Conservation (phyloP, 2,797 vertebrate genomes). For the Coccyzus lansbergi region DNA sequence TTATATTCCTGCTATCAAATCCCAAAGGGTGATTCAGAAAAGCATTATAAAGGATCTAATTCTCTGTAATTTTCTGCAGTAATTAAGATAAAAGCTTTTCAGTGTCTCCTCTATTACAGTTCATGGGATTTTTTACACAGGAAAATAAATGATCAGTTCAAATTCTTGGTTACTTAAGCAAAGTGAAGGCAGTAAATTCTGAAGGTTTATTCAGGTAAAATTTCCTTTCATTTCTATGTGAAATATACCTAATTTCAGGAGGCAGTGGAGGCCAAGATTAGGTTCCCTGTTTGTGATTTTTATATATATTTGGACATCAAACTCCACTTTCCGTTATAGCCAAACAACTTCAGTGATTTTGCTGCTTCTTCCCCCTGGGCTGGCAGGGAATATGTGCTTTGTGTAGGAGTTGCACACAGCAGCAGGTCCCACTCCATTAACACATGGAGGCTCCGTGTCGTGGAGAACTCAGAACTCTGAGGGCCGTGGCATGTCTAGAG, state of each 20-base stretch:
- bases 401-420: background rate
- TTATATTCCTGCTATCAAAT: constrained; percentile 52
- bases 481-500: background rate
- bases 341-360: background rate
- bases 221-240: background rate
- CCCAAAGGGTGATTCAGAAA: constrained; percentile 48
- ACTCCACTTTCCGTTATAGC: background rate
- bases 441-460: background rate
- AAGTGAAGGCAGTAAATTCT: background rate
- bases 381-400: background rate
- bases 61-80: constrained; percentile 58
- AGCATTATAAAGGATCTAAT: constrained; percentile 56
- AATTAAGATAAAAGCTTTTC: constrained; percentile 66
- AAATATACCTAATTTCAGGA: background rate
- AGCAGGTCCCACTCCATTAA: background rate
- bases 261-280: background rate
- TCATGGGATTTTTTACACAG: constrained; percentile 27
- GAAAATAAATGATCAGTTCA: constrained; percentile 46
- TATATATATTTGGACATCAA: background rate
- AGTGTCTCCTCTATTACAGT: constrained; percentile 35
- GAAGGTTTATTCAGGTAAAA: background rate
- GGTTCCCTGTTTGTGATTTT: background rate
- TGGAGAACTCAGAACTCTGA: background rate
- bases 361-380: background rate
- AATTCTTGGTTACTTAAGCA: constrained; percentile 29